Percentiles rank a stretch among this genome's conserved stretches.
These are phyloP conservation scores for Athrips mouffetella DNA, from an alignment of 2,888 invertebrate genomes.

Conservation along the genomic window DNA sequence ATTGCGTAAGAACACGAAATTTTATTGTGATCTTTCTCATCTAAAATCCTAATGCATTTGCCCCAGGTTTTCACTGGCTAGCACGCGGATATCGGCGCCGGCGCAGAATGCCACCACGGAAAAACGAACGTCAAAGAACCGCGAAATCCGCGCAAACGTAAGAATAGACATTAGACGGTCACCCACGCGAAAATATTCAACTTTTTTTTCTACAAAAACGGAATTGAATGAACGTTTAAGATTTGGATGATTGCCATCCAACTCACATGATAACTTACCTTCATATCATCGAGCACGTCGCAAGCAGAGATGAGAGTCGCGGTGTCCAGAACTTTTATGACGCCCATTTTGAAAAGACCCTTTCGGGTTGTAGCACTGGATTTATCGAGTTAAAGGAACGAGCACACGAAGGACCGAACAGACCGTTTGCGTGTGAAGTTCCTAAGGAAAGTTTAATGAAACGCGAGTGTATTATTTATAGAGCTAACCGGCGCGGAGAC, in stretches of 20 bases:
- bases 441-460: slow-evolving; percentile 42
- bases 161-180: slow-evolving; percentile 25
- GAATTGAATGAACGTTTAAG: slow-evolving; percentile 25
- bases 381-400: slow-evolving; percentile 27
- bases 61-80: slow-evolving; percentile 10
- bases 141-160: slow-evolving; percentile 36
- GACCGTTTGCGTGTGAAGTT: slow-evolving; percentile 56
- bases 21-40: too few relatives aligned
- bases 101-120: slow-evolving; percentile 39
- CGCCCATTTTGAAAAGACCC: slow-evolving; percentile 50
- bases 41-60: neutral
- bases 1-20: too few relatives aligned
- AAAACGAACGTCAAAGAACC: slow-evolving; percentile 43
- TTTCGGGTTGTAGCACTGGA: neutral
- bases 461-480: slow-evolving; percentile 47
- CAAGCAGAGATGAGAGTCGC: slow-evolving; percentile 66
- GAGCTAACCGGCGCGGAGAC: slow-evolving; percentile 59
- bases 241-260: slow-evolving; percentile 45
- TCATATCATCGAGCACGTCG: slow-evolving; percentile 73
- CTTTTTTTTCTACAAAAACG: slow-evolving; percentile 48
- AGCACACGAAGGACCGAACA: slow-evolving; percentile 57
- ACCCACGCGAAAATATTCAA: slow-evolving; percentile 44
- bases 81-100: slow-evolving; percentile 8
- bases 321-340: slow-evolving; percentile 70
- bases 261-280: slow-evolving; percentile 60